phyloP scores from a whole-genome alignment of 30 jellyfish, hydroid and myxozoan genomes.

The Haliclystus octoradiatus region DNA sequence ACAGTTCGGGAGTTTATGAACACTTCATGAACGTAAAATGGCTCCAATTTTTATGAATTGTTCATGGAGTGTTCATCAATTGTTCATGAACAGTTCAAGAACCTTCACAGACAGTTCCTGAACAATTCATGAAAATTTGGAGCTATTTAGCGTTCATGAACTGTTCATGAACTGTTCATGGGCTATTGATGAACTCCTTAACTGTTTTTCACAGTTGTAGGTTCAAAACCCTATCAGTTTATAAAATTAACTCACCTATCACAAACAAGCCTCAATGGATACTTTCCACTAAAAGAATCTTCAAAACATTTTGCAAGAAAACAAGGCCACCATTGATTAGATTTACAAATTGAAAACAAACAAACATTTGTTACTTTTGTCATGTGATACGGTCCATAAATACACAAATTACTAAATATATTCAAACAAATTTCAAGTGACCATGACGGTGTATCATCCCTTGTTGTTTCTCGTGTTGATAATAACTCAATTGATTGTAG shows the following conservation, averaged over 20 bases:
- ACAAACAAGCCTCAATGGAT: slow-evolving; percentile 30
- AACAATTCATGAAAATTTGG: too few species aligned
- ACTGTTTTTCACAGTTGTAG: too few species aligned
- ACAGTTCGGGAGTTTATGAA: too few species aligned
- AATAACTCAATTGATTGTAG: slow-evolving; percentile 19
- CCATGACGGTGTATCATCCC: not conserved
- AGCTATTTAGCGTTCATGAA: too few species aligned
- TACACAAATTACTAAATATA: slow-evolving; percentile 37
- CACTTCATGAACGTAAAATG: too few species aligned
- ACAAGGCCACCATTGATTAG: slow-evolving; percentile 69
- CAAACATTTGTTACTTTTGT: slow-evolving; percentile 41
- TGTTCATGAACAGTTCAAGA: too few species aligned
- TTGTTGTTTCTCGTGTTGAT: not conserved
- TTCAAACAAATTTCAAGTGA: slow-evolving; percentile 10
- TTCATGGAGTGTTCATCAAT: too few species aligned
- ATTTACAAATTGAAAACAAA: slow-evolving; percentile 34
- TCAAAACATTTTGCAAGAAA: slow-evolving; percentile 29
- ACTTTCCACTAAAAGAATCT: slow-evolving; percentile 35
- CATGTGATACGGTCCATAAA: slow-evolving; percentile 39
- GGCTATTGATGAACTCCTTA: too few species aligned
- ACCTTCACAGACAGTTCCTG: too few species aligned
- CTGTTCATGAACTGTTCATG: too few species aligned
- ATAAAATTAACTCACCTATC: slow-evolving; percentile 49
- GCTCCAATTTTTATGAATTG: too few species aligned
- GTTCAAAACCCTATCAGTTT: too few species aligned